phyloP scores from a whole-genome alignment of 2,888 invertebrate genomes.

The Pachycephus smyrnensis region DNA sequence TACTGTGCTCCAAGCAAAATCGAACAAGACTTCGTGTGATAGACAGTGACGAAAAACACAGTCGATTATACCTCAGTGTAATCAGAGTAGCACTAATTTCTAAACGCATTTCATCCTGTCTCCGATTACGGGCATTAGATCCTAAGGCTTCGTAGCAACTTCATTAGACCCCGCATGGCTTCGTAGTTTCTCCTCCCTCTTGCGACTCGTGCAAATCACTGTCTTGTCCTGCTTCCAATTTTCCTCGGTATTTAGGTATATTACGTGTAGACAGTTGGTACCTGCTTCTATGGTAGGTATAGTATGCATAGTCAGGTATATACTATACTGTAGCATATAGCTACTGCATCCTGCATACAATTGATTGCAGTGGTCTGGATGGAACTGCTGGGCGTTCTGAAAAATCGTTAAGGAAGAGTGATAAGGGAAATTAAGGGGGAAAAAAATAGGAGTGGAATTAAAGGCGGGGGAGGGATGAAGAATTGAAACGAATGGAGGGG shows the following conservation, averaged over 20 bases:
- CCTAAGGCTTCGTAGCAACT: constrained; percentile 38
- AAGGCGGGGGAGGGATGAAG: not conserved
- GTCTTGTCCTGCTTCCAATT: not conserved
- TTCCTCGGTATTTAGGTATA: not conserved
- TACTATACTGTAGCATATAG: not conserved
- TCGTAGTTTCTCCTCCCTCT: not conserved
- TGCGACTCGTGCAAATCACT: constrained; percentile 3
- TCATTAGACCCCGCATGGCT: constrained; percentile 30
- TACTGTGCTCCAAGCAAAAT: no score
- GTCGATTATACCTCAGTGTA: not conserved
- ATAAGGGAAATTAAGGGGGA: not conserved
- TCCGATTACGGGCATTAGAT: constrained; percentile 35
- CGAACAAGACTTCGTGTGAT: no score
- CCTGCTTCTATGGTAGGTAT: not conserved
- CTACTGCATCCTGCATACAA: not conserved
- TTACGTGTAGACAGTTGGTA: not conserved
- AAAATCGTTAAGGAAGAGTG: not conserved
- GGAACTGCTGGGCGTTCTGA: not conserved
- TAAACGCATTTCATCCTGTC: constrained; percentile 15
- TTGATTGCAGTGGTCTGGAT: not conserved
- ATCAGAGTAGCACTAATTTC: constrained; percentile 7
- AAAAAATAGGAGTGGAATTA: not conserved
- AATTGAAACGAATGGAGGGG: not conserved
- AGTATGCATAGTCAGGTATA: not conserved
- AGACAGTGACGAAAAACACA: not conserved